Percentiles rank a stretch among this genome's conserved stretches.
These are phyloP conservation scores for Rhinolophus ferrumequinum DNA, from an alignment of 2,113 vertebrate species.

Conservation along the genomic window DNA sequence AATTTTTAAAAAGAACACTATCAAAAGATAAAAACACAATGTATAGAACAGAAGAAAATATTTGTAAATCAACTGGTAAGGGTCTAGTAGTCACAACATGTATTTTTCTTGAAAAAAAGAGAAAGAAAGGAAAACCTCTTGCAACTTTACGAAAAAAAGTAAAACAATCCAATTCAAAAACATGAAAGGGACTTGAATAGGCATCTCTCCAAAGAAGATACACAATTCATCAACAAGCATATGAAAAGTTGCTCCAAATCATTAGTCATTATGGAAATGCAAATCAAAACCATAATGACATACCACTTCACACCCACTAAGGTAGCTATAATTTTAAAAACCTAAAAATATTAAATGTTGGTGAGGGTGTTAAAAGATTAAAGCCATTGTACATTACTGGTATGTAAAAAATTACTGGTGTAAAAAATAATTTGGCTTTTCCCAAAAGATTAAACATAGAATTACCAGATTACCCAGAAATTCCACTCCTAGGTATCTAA, in stretches of 20 bases:
- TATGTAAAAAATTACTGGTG: neutral
- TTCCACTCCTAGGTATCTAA: neutral
- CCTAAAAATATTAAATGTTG: neutral
- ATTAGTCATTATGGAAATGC: neutral
- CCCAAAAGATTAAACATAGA: neutral
- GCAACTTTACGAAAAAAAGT: neutral
- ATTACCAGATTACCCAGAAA: neutral
- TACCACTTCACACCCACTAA: neutral
- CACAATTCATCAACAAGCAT: neutral
- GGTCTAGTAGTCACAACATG: neutral
- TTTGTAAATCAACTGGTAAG: neutral
- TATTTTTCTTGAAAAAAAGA: neutral
- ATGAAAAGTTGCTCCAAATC: neutral
- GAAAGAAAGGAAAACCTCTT: neutral
- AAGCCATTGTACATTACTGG: neutral
- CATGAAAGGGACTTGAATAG: neutral
- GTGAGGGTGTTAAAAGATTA: neutral
- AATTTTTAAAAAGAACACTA: neutral
- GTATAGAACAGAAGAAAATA: neutral
- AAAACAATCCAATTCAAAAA: neutral
- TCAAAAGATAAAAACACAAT: neutral
- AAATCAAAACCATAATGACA: neutral
- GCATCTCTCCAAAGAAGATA: neutral
- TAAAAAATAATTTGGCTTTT: neutral
- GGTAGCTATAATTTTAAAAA: neutral